Evolutionary conservation across 1,140 invertebrate genomes (phyloP).

Genomic region (Formica selysi): DNA sequence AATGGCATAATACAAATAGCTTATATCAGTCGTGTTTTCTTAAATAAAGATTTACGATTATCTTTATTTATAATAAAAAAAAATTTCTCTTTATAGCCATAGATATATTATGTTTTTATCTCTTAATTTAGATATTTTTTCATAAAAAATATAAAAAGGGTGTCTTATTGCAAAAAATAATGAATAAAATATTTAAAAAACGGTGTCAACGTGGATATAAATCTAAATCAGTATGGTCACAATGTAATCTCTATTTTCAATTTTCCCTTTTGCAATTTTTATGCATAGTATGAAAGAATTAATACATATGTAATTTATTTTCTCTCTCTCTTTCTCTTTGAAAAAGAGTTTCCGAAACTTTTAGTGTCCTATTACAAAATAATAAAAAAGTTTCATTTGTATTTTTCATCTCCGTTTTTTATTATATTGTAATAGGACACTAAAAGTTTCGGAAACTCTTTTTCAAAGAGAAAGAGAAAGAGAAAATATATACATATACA

Average conservation of each 20-base stretch:
- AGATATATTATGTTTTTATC: neutral
- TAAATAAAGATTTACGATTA: neutral
- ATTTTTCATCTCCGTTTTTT: no score
- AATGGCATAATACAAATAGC: neutral
- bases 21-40: neutral
- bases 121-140: neutral
- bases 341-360: no score
- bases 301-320: neutral
- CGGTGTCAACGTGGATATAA: neutral
- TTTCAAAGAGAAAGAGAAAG: no score
- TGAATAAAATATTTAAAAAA: neutral
- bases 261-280: conserved; percentile 12
- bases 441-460: neutral
- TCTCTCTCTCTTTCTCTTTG: neutral
- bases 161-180: no score
- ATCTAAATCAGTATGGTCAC: neutral
- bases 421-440: conserved; percentile 5
- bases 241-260: neutral
- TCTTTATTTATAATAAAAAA: neutral
- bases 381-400: neutral
- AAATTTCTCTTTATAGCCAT: neutral
- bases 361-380: conserved; percentile 1
- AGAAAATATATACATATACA: neutral
- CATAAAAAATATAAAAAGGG: neutral
- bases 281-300: neutral